phyloP scores from a whole-genome alignment of 2,888 invertebrate species.

The Melitaea athalia region DNA sequence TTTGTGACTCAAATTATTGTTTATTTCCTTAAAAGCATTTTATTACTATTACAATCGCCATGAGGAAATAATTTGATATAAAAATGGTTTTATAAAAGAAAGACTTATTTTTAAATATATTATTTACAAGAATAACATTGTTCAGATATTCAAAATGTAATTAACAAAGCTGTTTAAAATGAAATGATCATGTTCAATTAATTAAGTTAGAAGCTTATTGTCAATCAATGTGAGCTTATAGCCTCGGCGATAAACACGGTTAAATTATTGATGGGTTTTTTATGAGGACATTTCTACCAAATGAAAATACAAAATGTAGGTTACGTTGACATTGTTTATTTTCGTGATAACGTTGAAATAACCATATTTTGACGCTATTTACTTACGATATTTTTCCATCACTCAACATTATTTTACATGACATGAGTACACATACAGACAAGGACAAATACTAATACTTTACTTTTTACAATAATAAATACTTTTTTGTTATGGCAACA shows the following conservation, averaged over 20 bases:
- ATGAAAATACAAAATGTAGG: constrained; percentile 29
- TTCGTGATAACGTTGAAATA: neutral
- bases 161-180: neutral
- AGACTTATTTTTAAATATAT: no score
- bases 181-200: constrained; percentile 18
- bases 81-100: no score
- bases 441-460: no score
- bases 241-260: constrained; percentile 23
- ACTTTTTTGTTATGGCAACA: no score
- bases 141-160: neutral
- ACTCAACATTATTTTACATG: neutral
- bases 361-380: neutral
- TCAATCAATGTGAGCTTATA: constrained; percentile 26
- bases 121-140: no score
- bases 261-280: constrained; percentile 26
- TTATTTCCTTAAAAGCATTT: no score
- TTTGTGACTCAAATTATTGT: no score
- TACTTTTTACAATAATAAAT: no score
- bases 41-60: no score
- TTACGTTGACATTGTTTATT: neutral
- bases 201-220: constrained; percentile 28
- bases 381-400: neutral
- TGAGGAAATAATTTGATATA: no score
- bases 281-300: constrained; percentile 19
- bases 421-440: neutral